Conservation (phyloP, 2,888 invertebrate species). For the Eupeodes luniger region DNA sequence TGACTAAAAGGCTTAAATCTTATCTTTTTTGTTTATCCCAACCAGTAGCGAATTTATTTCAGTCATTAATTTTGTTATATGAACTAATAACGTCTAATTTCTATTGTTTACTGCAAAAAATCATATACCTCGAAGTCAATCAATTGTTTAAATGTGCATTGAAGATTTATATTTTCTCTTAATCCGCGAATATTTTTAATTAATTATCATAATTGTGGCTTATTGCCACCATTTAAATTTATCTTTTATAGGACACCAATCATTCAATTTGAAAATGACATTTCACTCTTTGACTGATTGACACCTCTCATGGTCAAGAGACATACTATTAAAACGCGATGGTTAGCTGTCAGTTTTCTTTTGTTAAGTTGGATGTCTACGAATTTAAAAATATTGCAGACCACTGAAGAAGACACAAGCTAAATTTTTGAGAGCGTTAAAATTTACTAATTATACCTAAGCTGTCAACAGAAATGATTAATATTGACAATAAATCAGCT, state of each 20-base stretch:
- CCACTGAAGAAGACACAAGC: background rate
- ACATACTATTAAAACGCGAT: conserved; percentile 21
- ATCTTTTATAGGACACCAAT: background rate
- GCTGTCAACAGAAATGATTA: conserved; percentile 65
- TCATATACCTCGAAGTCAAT: background rate
- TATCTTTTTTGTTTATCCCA: background rate
- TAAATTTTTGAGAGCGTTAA: conserved; percentile 31
- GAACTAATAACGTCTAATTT: background rate
- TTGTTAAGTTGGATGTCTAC: background rate
- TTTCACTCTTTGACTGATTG: conserved; percentile 20
- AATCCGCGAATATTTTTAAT: background rate
- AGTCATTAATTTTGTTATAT: background rate
- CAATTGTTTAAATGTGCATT: background rate
- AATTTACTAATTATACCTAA: conserved; percentile 52
- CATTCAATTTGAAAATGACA: conserved; percentile 40
- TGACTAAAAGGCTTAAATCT: conserved; percentile 3
- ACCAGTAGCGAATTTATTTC: conserved; percentile 27
- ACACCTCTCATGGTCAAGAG: conserved; percentile 39
- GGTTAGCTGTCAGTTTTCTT: background rate
- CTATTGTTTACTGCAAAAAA: background rate
- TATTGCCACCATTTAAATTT: conserved; percentile 1
- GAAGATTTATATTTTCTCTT: background rate
- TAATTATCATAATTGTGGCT: background rate
- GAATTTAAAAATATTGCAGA: too few species aligned
- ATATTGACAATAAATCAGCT: conserved; percentile 33